Conservation (phyloP, 2,888 invertebrate species). For the Chorisops tibialis region DNA sequence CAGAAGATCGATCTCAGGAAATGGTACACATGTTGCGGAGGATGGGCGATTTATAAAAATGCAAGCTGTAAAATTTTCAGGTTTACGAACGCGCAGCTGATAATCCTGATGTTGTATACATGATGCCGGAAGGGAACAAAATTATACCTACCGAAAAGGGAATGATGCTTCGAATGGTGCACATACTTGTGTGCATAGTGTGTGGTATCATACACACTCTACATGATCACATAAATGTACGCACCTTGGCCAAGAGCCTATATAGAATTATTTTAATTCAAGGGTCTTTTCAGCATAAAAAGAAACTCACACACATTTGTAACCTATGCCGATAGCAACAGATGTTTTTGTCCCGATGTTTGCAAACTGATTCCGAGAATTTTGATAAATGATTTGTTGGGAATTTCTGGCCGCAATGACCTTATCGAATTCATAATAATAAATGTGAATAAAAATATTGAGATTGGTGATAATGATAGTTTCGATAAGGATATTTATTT, state of each 20-base stretch:
- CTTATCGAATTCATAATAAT: too few species aligned
- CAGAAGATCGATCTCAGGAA: not conserved
- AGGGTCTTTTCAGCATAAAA: too few species aligned
- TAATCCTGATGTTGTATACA: not conserved
- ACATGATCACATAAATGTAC: too few species aligned
- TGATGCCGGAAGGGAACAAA: not conserved
- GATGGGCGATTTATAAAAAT: constrained; percentile 1
- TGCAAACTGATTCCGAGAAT: not conserved
- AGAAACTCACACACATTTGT: too few species aligned
- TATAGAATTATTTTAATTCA: too few species aligned
- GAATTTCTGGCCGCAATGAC: not conserved
- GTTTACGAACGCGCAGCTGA: constrained; percentile 14
- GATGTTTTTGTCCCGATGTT: constrained; percentile 14
- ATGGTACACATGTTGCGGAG: constrained; percentile 11
- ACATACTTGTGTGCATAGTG: not conserved
- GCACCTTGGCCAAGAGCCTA: too few species aligned
- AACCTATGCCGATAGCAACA: not conserved
- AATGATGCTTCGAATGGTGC: not conserved
- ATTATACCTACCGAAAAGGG: not conserved
- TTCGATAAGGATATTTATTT: too few species aligned
- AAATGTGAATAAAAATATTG: too few species aligned
- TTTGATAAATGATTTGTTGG: not conserved
- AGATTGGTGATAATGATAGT: too few species aligned
- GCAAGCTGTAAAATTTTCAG: not conserved
- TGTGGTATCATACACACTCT: too few species aligned